A percentile compares a stretch with the other conserved stretches of the same genome.
Evolutionary conservation across 1,140 invertebrate genomes (phyloP).

Genomic region (Neoseiulus cucumeris): DNA sequence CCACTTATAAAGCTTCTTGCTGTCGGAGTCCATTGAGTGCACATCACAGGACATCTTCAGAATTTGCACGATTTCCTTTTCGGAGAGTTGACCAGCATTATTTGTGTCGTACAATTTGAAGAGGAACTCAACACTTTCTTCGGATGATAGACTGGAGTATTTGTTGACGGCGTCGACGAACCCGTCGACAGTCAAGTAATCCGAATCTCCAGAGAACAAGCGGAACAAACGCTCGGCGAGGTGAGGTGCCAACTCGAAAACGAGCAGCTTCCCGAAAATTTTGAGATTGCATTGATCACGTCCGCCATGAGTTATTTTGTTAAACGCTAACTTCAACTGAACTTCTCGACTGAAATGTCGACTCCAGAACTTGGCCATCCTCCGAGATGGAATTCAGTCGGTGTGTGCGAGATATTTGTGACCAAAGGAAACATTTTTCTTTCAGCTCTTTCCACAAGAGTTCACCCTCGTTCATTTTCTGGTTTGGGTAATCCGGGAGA

Average conservation of each 20-base stretch:
- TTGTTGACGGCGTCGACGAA: constrained; percentile 70
- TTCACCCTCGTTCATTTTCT: too few relatives aligned
- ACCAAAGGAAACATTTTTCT: too few relatives aligned
- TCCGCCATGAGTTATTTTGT: background rate
- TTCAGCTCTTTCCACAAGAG: too few relatives aligned
- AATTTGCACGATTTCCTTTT: background rate
- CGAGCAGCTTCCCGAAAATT: background rate
- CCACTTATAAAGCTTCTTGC: background rate
- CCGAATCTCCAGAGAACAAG: constrained; percentile 78
- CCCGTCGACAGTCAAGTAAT: constrained; percentile 69
- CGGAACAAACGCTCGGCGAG: constrained; percentile 81
- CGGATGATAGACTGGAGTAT: constrained; percentile 60
- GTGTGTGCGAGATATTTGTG: too few relatives aligned
- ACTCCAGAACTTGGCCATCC: too few relatives aligned
- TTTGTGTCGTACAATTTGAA: constrained; percentile 85
- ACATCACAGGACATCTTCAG: background rate
- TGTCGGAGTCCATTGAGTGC: background rate
- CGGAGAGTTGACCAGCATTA: constrained; percentile 35
- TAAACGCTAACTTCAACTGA: background rate
- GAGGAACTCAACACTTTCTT: constrained; percentile 75
- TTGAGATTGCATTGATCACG: background rate
- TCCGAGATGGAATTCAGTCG: too few relatives aligned
- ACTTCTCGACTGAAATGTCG: background rate
- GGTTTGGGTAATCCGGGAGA: too few relatives aligned
- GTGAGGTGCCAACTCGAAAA: constrained; percentile 24